Evolutionary conservation across 2,797 vertebrate genomes (phyloP).

Genomic region (Sebastes wilsoni): DNA sequence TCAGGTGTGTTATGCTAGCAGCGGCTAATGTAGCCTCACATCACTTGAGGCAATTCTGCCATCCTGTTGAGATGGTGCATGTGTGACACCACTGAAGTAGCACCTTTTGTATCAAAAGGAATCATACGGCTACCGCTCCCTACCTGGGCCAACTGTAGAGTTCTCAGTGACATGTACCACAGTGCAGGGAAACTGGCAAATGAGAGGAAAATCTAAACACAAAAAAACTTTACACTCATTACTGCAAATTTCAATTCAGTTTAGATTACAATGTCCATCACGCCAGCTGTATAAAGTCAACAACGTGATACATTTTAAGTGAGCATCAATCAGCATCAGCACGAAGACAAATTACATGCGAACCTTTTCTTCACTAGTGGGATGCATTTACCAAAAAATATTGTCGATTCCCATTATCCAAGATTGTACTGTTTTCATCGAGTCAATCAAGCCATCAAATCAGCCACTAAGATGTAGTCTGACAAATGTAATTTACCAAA

Average conservation of each 20-base stretch:
- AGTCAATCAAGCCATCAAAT: conserved; percentile 78
- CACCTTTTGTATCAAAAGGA: background rate
- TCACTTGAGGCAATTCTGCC: background rate
- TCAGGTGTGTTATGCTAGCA: no score
- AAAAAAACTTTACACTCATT: background rate
- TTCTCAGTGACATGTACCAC: background rate
- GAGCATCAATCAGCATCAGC: conserved; percentile 59
- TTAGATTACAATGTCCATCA: conserved; percentile 14
- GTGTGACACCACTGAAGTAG: background rate
- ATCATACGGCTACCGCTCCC: background rate
- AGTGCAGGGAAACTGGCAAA: background rate
- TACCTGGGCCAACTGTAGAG: background rate
- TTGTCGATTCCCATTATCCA: conserved; percentile 46
- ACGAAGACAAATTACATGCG: conserved; percentile 36
- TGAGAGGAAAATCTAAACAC: background rate
- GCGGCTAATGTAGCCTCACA: background rate
- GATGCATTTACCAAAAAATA: conserved; percentile 47
- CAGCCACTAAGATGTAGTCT: conserved; percentile 67
- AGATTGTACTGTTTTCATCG: conserved; percentile 65
- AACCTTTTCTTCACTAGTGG: conserved; percentile 10
- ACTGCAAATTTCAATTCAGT: conserved; percentile 20
- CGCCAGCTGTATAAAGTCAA: conserved; percentile 33
- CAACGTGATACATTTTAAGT: conserved; percentile 25
- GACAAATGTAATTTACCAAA: conserved; percentile 68
- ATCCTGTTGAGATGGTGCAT: background rate